Evolutionary conservation across 2,888 invertebrate species (phyloP).

Genomic region (Xanthorhoe designata): DNA sequence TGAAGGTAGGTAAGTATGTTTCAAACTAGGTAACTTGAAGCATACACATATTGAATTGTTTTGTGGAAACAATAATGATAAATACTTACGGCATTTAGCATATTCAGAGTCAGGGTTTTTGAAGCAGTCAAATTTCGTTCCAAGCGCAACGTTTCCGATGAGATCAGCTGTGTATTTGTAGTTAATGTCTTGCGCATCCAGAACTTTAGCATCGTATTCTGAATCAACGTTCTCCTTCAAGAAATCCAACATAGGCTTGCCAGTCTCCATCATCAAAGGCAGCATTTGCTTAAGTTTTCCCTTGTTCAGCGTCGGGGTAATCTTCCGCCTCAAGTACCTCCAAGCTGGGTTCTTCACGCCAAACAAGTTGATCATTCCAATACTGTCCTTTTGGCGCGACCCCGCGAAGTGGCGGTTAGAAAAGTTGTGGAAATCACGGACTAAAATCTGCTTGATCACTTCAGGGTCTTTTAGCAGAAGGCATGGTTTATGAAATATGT

Average conservation of each 20-base stretch:
- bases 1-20: no score
- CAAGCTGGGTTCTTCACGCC: slow-evolving; percentile 49
- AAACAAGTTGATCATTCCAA: slow-evolving; percentile 50
- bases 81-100: slow-evolving; percentile 46
- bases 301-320: slow-evolving; percentile 43
- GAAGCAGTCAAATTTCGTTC: slow-evolving; percentile 46
- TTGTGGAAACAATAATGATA: no score
- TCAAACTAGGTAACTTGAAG: no score
- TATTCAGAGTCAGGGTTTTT: slow-evolving; percentile 43
- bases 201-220: slow-evolving; percentile 1
- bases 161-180: slow-evolving; percentile 48
- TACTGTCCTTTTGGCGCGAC: slow-evolving; percentile 46
- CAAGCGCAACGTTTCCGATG: slow-evolving; percentile 48
- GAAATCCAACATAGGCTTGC: slow-evolving; percentile 44
- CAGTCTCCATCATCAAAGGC: slow-evolving; percentile 46
- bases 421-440: slow-evolving; percentile 46
- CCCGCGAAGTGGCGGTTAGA: slow-evolving; percentile 48
- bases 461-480: slow-evolving; percentile 47
- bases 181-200: slow-evolving; percentile 39
- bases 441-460: slow-evolving; percentile 48
- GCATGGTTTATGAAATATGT: slow-evolving; percentile 51
- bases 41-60: no score
- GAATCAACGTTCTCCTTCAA: slow-evolving; percentile 30
- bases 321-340: slow-evolving; percentile 48
- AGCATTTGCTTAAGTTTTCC: slow-evolving; percentile 46